These are phyloP conservation scores for Yasuhikotakia modesta DNA, from an alignment of 2,797 vertebrate species.

Conservation along the genomic window DNA sequence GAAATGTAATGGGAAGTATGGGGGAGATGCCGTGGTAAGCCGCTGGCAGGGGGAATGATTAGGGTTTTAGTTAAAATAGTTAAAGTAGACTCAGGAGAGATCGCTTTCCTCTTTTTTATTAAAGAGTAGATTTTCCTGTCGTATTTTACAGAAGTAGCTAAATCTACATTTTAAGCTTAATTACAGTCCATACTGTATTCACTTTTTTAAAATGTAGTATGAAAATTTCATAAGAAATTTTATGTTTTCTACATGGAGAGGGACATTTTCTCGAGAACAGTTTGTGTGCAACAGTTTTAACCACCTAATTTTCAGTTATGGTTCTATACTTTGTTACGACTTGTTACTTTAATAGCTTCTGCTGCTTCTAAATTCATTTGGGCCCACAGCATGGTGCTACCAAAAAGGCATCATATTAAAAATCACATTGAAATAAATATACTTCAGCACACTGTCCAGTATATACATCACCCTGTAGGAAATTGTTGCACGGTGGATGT, in stretches of 20 bases:
- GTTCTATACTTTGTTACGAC: background rate
- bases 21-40: slow-evolving; percentile 53
- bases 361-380: background rate
- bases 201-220: background rate
- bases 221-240: too few species aligned
- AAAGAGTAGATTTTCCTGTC: slow-evolving; percentile 40
- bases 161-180: slow-evolving; percentile 49
- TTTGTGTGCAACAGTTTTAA: too few species aligned
- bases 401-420: slow-evolving; percentile 15
- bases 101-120: slow-evolving; percentile 41
- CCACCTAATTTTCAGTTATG: background rate
- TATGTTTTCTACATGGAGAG: too few species aligned
- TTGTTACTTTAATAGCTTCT: background rate
- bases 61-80: slow-evolving; percentile 57
- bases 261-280: too few species aligned
- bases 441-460: slow-evolving; percentile 5
- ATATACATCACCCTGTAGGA: background rate
- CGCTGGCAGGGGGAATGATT: slow-evolving; percentile 52
- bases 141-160: slow-evolving; percentile 35
- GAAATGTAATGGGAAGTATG: slow-evolving; percentile 37
- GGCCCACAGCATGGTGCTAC: background rate
- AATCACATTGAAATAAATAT: slow-evolving; percentile 1
- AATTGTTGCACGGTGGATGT: background rate
- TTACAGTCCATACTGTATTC: slow-evolving; percentile 44
- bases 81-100: slow-evolving; percentile 50